Base-by-base conservation (phyloP, 2,888 invertebrate species). In the Lottia scabra region DNA sequence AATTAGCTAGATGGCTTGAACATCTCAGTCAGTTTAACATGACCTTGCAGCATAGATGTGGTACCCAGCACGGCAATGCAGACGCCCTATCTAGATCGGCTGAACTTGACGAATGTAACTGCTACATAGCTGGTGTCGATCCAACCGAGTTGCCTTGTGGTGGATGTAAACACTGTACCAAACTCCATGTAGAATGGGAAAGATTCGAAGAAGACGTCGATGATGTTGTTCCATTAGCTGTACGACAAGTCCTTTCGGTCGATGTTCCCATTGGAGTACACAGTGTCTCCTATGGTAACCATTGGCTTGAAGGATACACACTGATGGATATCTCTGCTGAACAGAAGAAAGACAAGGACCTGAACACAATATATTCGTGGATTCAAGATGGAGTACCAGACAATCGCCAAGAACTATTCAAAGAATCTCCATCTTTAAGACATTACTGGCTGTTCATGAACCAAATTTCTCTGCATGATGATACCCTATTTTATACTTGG, bases 41-140 rank as follows among this genome's bases (percentile, higher is more conserved):
- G 65, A 23, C n/a, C 1, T 16, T 76, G 15, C 13, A 46, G 10
- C 75, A 76, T 48, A 10, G 72, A 12, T 19, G 64, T 26, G 68
- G 74, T 19, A 30, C 15, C 19, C n/a, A 64, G 44, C 66, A 71
- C 67, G 30, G 48, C 15, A 64, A 75, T 76, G 72, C 69, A 19
- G 71, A 72, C 30, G 71, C 23, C 10, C 19, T 73, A 16, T 73
- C 73, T 15, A 38, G 65, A 2, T 23, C 46, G 4, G 43, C 13
- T 26, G 19, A 38, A 13, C 16, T 4, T 6, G 46, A n/a, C 12
- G 5, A 26, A 16, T 64, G 45, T 19, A 43, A 63, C 26, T 27
- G n/a, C 15, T 26, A 62, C 13, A 38, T 10, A 15, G 6, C 27
- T 26, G 67, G 26, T 30, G 2, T 27, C 6, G 16, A 27, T 3